phyloP scores from a whole-genome alignment of 2,888 invertebrate species.

The Junonia oenone region DNA sequence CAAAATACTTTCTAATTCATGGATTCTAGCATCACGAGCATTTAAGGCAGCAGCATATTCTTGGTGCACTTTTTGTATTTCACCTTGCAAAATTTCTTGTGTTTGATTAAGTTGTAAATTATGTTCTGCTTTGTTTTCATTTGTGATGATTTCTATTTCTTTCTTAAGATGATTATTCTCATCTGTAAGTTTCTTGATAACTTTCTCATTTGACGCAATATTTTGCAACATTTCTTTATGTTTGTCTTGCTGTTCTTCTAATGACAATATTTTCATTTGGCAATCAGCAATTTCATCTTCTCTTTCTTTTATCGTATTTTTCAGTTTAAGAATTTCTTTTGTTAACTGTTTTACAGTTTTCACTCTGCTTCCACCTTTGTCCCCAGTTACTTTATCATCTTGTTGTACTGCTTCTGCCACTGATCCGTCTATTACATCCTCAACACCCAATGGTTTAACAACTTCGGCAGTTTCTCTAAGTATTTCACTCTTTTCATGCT shows the following conservation, averaged over 20 bases:
- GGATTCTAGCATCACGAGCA: conserved; percentile 64
- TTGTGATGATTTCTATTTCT: conserved; percentile 49
- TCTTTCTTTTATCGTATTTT: conserved; percentile 71
- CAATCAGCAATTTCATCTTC: conserved; percentile 74
- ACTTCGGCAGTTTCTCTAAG: conserved; percentile 63
- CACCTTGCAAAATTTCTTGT: conserved; percentile 51
- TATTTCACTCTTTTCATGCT: conserved; percentile 61
- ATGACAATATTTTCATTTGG: conserved; percentile 72
- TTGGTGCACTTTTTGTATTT: conserved; percentile 56
- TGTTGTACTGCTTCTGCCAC: conserved; percentile 46
- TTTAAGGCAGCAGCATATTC: conserved; percentile 55
- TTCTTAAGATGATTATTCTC: conserved; percentile 64
- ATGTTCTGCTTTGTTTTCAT: conserved; percentile 49
- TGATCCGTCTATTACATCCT: conserved; percentile 49
- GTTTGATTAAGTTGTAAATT: conserved; percentile 45
- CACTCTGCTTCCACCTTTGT: conserved; percentile 57
- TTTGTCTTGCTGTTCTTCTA: conserved; percentile 71
- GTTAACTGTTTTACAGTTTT: conserved; percentile 72
- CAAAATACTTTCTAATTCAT: conserved; percentile 70
- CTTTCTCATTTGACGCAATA: conserved; percentile 55
- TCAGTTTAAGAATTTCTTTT: conserved; percentile 73
- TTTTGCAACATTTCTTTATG: conserved; percentile 55
- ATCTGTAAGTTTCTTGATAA: conserved; percentile 57
- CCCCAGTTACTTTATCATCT: conserved; percentile 56
- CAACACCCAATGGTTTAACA: conserved; percentile 48